These are phyloP conservation scores for Hipposideros armiger DNA, from an alignment of 2,113 vertebrate genomes.

Conservation along the genomic window DNA sequence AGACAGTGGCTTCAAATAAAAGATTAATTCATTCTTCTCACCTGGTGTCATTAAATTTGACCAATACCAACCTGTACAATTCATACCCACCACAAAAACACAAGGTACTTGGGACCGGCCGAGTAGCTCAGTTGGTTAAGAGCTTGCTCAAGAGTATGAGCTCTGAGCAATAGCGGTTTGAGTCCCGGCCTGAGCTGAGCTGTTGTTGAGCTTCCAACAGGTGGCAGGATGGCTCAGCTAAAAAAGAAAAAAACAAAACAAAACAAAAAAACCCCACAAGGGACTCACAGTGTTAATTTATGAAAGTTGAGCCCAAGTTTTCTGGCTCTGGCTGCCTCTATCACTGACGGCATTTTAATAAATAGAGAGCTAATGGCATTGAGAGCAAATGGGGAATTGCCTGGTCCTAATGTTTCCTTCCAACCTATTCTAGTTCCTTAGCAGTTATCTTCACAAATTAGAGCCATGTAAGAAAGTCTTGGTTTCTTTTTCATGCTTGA, in stretches of 20 bases:
- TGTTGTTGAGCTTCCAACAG: too few relatives aligned
- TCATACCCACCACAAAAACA: not conserved
- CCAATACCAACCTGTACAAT: not conserved
- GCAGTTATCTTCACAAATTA: conserved; percentile 83
- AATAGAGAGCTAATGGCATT: conserved; percentile 70
- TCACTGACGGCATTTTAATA: conserved; percentile 73
- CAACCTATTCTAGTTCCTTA: conserved; percentile 83
- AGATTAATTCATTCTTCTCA: not conserved
- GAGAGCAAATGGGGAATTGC: conserved; percentile 76
- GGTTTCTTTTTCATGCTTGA: conserved; percentile 74
- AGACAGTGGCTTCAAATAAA: not conserved
- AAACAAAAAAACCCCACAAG: not conserved
- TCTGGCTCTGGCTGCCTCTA: conserved; percentile 33
- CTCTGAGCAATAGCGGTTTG: too few relatives aligned
- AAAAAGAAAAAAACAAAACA: too few relatives aligned
- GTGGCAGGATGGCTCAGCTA: too few relatives aligned
- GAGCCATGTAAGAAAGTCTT: conserved; percentile 63
- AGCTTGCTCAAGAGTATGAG: too few relatives aligned
- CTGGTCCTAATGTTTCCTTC: conserved; percentile 78
- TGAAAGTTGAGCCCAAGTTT: not conserved
- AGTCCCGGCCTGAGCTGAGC: too few relatives aligned
- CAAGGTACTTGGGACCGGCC: not conserved
- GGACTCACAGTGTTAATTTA: conserved; percentile 9
- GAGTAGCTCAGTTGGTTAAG: too few relatives aligned
- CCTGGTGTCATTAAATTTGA: not conserved